These are phyloP conservation scores for Thamnophis elegans DNA, from an alignment of 2,797 vertebrate genomes.

Conservation along the genomic window DNA sequence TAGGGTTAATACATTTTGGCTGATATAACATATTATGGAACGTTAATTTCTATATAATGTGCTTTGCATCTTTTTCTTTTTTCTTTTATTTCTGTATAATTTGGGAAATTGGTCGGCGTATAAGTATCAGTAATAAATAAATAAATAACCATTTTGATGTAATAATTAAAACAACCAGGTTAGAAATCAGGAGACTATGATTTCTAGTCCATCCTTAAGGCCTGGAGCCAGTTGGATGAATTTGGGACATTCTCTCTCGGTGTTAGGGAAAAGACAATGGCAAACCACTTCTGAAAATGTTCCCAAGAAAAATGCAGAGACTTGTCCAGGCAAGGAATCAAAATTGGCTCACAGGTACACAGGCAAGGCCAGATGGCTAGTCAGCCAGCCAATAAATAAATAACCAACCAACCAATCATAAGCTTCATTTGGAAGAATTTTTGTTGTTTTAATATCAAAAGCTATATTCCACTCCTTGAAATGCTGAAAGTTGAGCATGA, in stretches of 20 bases:
- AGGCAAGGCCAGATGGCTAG: not conserved
- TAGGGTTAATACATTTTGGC: not conserved
- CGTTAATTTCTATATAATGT: not conserved
- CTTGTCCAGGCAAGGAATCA: not conserved
- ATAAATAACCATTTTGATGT: not conserved
- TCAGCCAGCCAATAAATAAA: not conserved
- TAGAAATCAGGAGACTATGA: not conserved
- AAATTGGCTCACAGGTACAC: not conserved
- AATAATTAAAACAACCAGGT: not conserved
- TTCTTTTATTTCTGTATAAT: not conserved
- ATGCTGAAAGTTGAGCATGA: not conserved
- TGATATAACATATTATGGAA: not conserved
- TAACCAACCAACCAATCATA: not conserved
- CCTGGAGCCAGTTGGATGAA: not conserved
- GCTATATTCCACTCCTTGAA: not conserved
- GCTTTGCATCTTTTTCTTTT: not conserved
- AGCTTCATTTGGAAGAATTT: not conserved
- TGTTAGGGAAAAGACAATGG: not conserved
- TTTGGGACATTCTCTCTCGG: not conserved
- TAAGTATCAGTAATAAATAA: not conserved
- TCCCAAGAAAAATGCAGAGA: not conserved
- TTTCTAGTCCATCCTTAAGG: not conserved
- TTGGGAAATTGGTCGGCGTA: not conserved
- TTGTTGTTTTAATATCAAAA: not conserved
- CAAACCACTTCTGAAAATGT: not conserved